Conservation (phyloP, 1,140 invertebrate genomes). For the Trissolcus basalis region DNA sequence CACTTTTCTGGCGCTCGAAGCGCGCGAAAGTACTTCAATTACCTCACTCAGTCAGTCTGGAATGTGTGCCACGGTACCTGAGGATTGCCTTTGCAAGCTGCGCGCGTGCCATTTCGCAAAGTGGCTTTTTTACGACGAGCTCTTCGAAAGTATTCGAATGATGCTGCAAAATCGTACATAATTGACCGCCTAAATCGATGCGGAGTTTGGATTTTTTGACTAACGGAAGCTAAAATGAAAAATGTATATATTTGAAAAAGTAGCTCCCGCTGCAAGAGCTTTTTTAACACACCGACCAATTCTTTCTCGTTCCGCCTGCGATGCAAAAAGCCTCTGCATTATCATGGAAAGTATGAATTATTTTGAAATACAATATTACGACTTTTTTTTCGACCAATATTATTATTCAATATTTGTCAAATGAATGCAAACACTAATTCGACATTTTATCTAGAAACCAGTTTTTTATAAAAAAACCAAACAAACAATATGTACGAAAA, state of each 20-base stretch:
- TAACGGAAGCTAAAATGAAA: constrained; percentile 46
- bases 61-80: constrained; percentile 54
- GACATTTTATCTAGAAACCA: no score
- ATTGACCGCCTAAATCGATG: constrained; percentile 58
- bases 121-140: constrained; percentile 51
- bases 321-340: constrained; percentile 25
- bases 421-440: no score
- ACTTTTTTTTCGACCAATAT: no score
- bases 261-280: constrained; percentile 26
- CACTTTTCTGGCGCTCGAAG: constrained; percentile 34
- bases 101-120: constrained; percentile 57
- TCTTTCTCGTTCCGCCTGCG: background rate
- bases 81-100: constrained; percentile 53
- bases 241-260: constrained; percentile 47
- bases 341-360: constrained; percentile 4
- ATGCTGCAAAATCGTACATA: constrained; percentile 57
- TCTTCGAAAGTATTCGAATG: constrained; percentile 44
- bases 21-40: constrained; percentile 59
- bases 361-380: no score
- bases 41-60: constrained; percentile 46
- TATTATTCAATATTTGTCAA: background rate
- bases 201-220: constrained; percentile 34
- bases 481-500: no score
- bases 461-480: no score
- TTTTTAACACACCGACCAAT: constrained; percentile 14